Evolutionary conservation across 2,888 invertebrate genomes (phyloP).

Genomic region (Trachelus troglodyta): DNA sequence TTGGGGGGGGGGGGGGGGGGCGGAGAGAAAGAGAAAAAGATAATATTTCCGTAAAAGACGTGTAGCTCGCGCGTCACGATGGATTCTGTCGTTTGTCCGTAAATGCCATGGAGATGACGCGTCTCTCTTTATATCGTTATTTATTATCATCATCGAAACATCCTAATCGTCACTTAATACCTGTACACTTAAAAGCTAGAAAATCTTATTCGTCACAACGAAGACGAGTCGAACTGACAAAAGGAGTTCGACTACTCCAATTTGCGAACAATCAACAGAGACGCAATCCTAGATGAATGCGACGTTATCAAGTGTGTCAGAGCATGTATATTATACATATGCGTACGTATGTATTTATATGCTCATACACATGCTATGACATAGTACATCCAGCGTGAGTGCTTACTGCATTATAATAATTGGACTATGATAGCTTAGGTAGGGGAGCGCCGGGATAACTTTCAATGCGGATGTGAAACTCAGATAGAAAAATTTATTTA

Average conservation of each 20-base stretch:
- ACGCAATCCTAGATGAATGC: neutral
- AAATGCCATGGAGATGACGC: neutral
- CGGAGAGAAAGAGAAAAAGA: neutral
- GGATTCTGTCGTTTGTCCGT: neutral
- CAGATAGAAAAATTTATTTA: conserved; percentile 48
- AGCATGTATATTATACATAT: neutral
- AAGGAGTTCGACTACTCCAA: neutral
- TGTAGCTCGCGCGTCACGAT: neutral
- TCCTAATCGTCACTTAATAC: conserved; percentile 39
- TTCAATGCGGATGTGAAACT: neutral
- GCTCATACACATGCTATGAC: neutral
- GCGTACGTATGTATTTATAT: neutral
- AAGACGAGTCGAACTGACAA: conserved; percentile 24
- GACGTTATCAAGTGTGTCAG: neutral
- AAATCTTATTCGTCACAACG: conserved; percentile 35
- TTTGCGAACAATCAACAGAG: neutral
- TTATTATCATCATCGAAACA: conserved; percentile 15
- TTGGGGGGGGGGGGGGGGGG: neutral
- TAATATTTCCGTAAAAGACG: neutral
- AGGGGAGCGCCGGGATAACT: conserved; percentile 48
- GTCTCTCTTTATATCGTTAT: neutral
- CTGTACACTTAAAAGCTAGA: conserved; percentile 57
- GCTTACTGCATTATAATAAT: conserved; percentile 47
- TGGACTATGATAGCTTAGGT: conserved; percentile 47
- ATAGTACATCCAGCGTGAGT: conserved; percentile 46